phyloP scores from a whole-genome alignment of 2,888 invertebrate species.

The Tupiocoris notatus region DNA sequence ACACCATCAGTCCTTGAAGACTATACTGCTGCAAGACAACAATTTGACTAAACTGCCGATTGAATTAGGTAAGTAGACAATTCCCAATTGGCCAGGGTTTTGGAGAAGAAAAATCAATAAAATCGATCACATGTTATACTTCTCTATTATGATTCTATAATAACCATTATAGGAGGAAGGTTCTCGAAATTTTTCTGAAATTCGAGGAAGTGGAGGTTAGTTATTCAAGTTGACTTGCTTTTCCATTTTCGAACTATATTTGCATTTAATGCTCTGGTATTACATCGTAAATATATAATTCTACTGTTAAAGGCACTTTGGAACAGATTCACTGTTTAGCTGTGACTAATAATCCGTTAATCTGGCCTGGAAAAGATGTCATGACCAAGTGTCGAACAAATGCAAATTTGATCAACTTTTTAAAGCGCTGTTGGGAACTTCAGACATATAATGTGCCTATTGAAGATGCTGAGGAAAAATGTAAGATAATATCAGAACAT shows the following conservation, averaged over 20 bases:
- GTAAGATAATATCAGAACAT: too few relatives aligned
- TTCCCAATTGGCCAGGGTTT: too few relatives aligned
- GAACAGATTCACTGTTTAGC: conserved; percentile 63
- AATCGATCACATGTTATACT: too few relatives aligned
- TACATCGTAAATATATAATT: conserved; percentile 10
- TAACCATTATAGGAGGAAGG: too few relatives aligned
- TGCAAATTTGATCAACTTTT: conserved; percentile 28
- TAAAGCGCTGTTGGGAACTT: conserved; percentile 20
- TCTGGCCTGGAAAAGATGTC: conserved; percentile 60
- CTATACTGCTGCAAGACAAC: conserved; percentile 65
- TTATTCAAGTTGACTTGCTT: too few relatives aligned
- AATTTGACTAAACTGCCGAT: conserved; percentile 61
- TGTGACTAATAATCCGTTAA: conserved; percentile 62
- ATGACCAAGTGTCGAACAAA: conserved; percentile 51
- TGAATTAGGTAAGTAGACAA: conserved; percentile 61
- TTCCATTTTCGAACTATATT: too few relatives aligned
- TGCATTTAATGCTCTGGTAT: conserved; percentile 49
- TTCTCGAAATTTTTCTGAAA: too few relatives aligned
- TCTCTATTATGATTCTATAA: too few relatives aligned
- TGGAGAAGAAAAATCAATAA: too few relatives aligned
- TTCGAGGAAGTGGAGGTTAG: too few relatives aligned
- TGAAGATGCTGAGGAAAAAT: too few relatives aligned
- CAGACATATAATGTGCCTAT: conserved; percentile 17
- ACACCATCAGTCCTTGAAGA: conserved; percentile 61
- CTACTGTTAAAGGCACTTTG: conserved; percentile 57